Evolutionary conservation across 1,140 invertebrate species (phyloP), one percentile per base, ranked within the genome.

Genomic region (Neodiprion pinetum): DNA sequence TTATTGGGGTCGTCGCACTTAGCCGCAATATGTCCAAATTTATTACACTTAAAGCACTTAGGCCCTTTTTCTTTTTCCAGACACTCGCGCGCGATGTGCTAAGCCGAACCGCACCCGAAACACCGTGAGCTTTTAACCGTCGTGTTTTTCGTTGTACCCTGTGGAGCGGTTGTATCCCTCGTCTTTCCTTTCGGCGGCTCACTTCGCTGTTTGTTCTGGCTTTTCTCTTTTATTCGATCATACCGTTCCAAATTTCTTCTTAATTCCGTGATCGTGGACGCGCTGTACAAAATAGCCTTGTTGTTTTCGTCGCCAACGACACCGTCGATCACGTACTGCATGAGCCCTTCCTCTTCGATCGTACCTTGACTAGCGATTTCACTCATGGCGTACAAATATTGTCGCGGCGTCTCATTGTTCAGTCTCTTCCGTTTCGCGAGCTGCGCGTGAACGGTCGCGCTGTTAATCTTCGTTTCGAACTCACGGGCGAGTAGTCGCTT

Each of bases 321-420:
- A 21, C 77, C 79, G n/a, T 82, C 80, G 49, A 81, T 82, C 1
- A 82, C 77, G 67, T 81, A 79, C 75, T 80, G 80, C 28, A 82
- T 82, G 7, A 82, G 17, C n/a, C 71, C 71, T 73, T 78, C 78
- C 7, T 48, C 14, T 72, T 83, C 80, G 21, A 81, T 72, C 67
- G 50, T 67, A 1, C 48, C 70, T 72, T 72, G 47, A 67, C 72
- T 76, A 14, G 74, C 79, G 47, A 82, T 77, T 74, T 80, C 79
- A 67, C 75, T 68, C 77, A 82, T 82, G 53, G 71, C 40, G 9
- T 78, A 72, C 0, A 75, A 17, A 74, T 80, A 81, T 53, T 81
- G 72, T 74, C 76, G 77, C 66, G 76, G 72, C 28, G 72, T 7
- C 48, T 78, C 75, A 0, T 71, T 50, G 9, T 67, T 67, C 7